phyloP scores from a whole-genome alignment of 2,888 invertebrate species.

The Celastrina argiolus region DNA sequence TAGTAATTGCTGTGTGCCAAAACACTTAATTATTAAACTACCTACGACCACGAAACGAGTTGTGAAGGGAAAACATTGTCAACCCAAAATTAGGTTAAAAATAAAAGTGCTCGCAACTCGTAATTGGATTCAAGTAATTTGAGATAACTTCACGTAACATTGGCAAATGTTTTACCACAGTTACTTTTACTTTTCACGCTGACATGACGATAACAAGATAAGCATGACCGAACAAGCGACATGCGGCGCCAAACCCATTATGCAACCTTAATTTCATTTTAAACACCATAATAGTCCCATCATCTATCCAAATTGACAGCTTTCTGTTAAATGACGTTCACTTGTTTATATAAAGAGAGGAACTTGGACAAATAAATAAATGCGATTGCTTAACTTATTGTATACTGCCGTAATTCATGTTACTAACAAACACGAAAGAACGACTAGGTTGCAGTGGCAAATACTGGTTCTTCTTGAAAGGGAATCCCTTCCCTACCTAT shows the following conservation, averaged over 20 bases:
- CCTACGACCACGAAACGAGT: neutral
- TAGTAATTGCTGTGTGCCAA: too few species aligned
- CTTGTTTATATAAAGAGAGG: neutral
- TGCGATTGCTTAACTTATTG: neutral
- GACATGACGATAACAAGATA: neutral
- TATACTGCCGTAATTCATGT: too few species aligned
- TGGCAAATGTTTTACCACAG: neutral
- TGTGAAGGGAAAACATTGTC: neutral
- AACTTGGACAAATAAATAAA: neutral
- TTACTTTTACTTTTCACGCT: conserved; percentile 16
- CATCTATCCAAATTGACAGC: neutral
- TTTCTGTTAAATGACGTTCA: neutral
- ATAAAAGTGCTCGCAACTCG: neutral
- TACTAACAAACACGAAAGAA: too few species aligned
- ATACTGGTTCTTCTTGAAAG: too few species aligned
- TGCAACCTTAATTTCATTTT: conserved; percentile 15
- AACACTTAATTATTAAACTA: neutral
- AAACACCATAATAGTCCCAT: conserved; percentile 6
- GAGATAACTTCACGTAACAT: neutral
- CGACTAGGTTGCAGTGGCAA: too few species aligned
- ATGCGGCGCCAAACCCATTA: neutral
- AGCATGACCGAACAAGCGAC: neutral
- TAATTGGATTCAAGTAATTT: neutral
- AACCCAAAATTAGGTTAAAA: neutral
- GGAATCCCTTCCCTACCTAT: too few species aligned